Base-by-base conservation (phyloP, 2,113 vertebrate genomes). In the Lamprotornis superbus region DNA sequence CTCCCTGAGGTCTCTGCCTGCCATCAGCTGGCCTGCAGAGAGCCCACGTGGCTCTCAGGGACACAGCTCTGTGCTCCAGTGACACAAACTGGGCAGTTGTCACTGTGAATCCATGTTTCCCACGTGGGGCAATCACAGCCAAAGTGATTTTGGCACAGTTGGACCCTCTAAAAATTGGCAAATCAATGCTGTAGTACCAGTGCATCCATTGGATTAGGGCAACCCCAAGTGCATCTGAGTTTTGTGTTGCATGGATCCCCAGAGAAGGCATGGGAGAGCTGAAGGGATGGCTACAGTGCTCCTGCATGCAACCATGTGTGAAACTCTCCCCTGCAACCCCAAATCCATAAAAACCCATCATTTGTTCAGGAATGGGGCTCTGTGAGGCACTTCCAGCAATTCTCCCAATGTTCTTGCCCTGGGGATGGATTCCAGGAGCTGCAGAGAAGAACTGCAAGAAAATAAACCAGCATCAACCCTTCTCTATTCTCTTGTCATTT, bases 241-340 rank as follows among this genome's bases (percentile, higher is more conserved):
- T 90, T 60, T 49, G 16, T 10, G 9, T 9, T 5, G 2, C 5
- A 1, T 2, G 30, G 27, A 64, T 40, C n/a, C 18, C 42, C 7
- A 15, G 55, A 64, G 22, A 40, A 46, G n/a, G 23, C 24, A 46
- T 2, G 2, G 74, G 64, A 37, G n/a, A 52, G 40, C 37, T 11
- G 16, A 59, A 52, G 59, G 44, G 85, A 14, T 14, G 28, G 59
- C 20, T 12, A 3, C 46, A 23, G 35, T 5, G 14, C 17, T 70
- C 57, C 56, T 35, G 37, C 33, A 15, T 25, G 69, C 1, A 6
- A 12, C 20, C 7, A 1, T 0, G 1, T 10, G 4, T 2, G 4
- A 47, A 57, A 37, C 9, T 25, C 3, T 10, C 21, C n/a, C 27
- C 68, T 15, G 10, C 25, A 71, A 50, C 23, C 35, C 30, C 7